Evolutionary conservation across 2,888 invertebrate species (phyloP), one percentile per base, ranked within the genome.

Genomic region (Torymus auratus): DNA sequence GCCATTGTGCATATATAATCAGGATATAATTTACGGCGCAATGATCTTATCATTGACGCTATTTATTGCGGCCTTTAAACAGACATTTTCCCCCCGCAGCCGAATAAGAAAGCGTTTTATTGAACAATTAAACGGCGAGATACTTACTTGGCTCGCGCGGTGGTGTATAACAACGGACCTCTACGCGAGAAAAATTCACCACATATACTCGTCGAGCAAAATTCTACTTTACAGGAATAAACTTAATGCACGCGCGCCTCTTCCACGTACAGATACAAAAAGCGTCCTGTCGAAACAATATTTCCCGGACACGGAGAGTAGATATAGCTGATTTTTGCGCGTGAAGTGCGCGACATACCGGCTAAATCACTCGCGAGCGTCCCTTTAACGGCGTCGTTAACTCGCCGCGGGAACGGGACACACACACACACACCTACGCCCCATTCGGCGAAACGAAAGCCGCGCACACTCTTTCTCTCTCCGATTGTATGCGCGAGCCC

Each of bases 371-470:
- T 53, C 64, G 60, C 60, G 41, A n/a, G 58, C 84, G 60, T 85
- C 77, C 86, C 86, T 89, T 90, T 90, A 90, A 90, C 88, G 88
- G 86, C 86, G 86, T 87, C 90, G 90, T 90, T 90, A 90, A 90
- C 87, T 71, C 56, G 74, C n/a, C 56, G n/a, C 17, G 61, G 88
- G 86, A 88, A 84, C 83, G 83, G 83, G 83, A 83, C 84, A 82
- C 79, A 82, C 80, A 74, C 83, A 81, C 76, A 77, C 79, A 81
- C 75, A 80, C 81, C 79, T 77, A 73, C 69, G 56, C 62, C 7
- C 41, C 67, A 72, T 73, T 79, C 73, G 73, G 17, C 41, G 70
- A 70, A 80, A 80, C 41, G 56, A 41, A 41, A 41, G 41, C 41
- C 7, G 41, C 41, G 7, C 7, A 41, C 7, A 41, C 7, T 41